Evolutionary conservation across 2,797 vertebrate species (phyloP).

Genomic region (Rhinogobio ventralis): DNA sequence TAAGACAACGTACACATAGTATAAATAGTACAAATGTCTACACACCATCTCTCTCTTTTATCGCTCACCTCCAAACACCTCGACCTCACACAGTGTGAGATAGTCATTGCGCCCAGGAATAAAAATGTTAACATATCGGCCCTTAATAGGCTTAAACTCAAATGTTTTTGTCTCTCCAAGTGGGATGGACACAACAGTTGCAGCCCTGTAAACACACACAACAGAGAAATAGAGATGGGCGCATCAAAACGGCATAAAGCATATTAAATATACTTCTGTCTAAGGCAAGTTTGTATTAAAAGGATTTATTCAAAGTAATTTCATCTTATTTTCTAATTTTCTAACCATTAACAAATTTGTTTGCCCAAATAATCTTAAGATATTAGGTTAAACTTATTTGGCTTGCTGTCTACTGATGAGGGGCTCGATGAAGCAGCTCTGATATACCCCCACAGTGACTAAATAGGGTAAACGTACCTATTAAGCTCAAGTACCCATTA

Average conservation of each 20-base stretch:
- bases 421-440: no score
- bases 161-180: neutral
- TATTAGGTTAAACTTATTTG: no score
- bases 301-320: neutral
- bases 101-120: neutral
- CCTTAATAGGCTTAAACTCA: neutral
- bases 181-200: neutral
- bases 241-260: neutral
- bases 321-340: neutral
- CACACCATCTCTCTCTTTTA: neutral
- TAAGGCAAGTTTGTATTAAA: neutral
- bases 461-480: no score
- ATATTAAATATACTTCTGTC: neutral
- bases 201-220: neutral
- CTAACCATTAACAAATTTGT: no score
- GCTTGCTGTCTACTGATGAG: no score
- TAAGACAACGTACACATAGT: no score
- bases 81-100: conserved; percentile 9
- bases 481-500: no score
- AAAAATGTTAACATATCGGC: neutral
- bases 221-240: neutral
- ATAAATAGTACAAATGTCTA: neutral
- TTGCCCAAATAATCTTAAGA: no score
- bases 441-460: no score
- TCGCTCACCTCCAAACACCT: neutral